Evolutionary conservation across 2,888 invertebrate genomes (phyloP), one percentile per base, ranked within the genome.

Genomic region (Acleris cristana): DNA sequence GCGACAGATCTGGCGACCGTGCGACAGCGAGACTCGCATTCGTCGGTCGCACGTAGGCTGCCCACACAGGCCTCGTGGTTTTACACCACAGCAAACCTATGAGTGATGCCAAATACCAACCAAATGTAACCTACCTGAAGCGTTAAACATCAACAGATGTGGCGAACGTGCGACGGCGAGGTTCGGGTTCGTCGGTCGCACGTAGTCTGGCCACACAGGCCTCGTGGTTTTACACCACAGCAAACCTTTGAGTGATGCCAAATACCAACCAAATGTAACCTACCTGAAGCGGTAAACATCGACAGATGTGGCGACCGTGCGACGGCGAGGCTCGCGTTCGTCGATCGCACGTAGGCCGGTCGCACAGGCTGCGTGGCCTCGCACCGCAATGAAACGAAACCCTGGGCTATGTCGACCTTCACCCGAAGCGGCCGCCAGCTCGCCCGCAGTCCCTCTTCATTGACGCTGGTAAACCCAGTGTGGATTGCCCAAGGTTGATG

Each of bases 251-350:
- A 0, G 85, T 81, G 56, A 83, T 81, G 54, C 30, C 30, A 30
- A 3, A 34, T 14, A 10, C 12, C 34, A 34, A 34, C 12, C 12
- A 34, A 12, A 34, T 10, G 14, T 12, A 34, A 34, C 34, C 14
- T 69, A 90, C 91, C 89, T 77, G 88, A 86, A 72, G 90, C 88
- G 69, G 86, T 91, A 66, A 89, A 92, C 89, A 87, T 90, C 44
- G 90, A 91, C 14, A 90, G 76, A 73, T 90, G 89, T 16, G 92
- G 92, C n/a, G 91, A 88, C 59, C 85, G 75, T 2, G 87, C 89
- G 1, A 92, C 82, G 53, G 85, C 73, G 16, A 92, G 72, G 18
- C 80, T 89, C 0, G 48, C 18, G 48, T 89, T 87, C 1, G 85
- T 73, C 0, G 81, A 72, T 49, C 88, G 79, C 40, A 76, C 73